phyloP scores from a whole-genome alignment of 2,888 invertebrate species.

The Mesoligia furuncula region DNA sequence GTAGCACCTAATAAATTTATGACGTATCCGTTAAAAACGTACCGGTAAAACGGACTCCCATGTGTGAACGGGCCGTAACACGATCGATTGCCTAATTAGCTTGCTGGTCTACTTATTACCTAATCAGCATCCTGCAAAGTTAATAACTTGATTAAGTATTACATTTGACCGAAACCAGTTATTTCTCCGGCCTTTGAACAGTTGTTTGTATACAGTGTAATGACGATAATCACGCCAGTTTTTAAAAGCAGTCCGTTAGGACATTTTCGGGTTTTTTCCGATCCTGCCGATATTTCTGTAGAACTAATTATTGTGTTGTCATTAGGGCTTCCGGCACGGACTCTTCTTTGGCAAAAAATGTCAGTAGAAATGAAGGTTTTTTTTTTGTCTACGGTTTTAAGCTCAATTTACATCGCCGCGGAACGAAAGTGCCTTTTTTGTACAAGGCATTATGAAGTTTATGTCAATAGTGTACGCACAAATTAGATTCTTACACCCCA shows the following conservation, averaged over 20 bases:
- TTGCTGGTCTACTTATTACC: background rate
- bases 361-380: background rate
- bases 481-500: too few species aligned
- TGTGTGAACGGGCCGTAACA: too few species aligned
- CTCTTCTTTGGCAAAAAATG: background rate
- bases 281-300: conserved; percentile 30
- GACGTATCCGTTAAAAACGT: too few species aligned
- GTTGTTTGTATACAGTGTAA: background rate
- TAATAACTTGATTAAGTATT: background rate
- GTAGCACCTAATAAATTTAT: background rate
- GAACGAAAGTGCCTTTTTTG: too few species aligned
- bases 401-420: too few species aligned
- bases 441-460: too few species aligned
- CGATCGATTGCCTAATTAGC: background rate
- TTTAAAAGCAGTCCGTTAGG: conserved; percentile 24
- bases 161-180: background rate
- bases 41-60: too few species aligned
- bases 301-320: conserved; percentile 25
- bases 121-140: background rate
- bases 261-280: conserved; percentile 16
- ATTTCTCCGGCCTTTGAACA: background rate
- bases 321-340: conserved; percentile 36
- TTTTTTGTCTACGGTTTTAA: too few species aligned
- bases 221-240: conserved; percentile 22
- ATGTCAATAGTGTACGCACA: too few species aligned